Conservation (phyloP, 2,797 vertebrate genomes). For the Pseudochaenichthys georgianus region DNA sequence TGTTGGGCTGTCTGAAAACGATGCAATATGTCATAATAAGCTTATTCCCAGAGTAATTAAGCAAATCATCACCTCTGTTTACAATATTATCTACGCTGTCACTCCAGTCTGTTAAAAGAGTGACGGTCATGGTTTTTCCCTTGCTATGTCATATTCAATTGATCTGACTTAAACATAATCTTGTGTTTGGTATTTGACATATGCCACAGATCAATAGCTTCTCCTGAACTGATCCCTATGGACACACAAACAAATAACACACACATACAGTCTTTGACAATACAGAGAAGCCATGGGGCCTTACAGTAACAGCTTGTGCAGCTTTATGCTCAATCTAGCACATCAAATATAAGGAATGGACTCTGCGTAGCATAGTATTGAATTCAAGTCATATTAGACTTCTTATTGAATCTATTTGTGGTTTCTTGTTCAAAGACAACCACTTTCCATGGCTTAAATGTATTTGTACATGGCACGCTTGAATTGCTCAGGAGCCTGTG, state of each 20-base stretch:
- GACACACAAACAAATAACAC: slow-evolving; percentile 1
- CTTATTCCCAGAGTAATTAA: not conserved
- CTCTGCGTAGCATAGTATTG: not conserved
- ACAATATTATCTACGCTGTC: not conserved
- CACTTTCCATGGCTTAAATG: slow-evolving; percentile 9
- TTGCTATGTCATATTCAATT: not conserved
- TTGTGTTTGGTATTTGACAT: slow-evolving; percentile 20
- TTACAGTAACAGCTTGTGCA: not conserved
- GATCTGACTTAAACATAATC: slow-evolving; percentile 23
- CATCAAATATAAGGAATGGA: slow-evolving; percentile 4
- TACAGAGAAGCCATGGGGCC: not conserved
- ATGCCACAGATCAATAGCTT: slow-evolving; percentile 23
- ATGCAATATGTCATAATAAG: slow-evolving; percentile 3
- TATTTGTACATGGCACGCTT: not conserved
- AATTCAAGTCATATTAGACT: slow-evolving; percentile 3
- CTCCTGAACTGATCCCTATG: not conserved
- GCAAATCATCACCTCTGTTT: slow-evolving; percentile 1
- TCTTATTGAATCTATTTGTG: slow-evolving; percentile 2
- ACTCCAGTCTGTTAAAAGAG: not conserved
- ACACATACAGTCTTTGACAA: not conserved
- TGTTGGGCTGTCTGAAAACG: slow-evolving; percentile 14
- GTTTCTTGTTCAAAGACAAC: slow-evolving; percentile 15
- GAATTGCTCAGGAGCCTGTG: slow-evolving; percentile 4
- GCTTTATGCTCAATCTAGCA: slow-evolving; percentile 7
- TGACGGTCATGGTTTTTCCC: not conserved